Conservation (phyloP, 1,140 invertebrate species). For the Acyrthosiphon pisum region DNA sequence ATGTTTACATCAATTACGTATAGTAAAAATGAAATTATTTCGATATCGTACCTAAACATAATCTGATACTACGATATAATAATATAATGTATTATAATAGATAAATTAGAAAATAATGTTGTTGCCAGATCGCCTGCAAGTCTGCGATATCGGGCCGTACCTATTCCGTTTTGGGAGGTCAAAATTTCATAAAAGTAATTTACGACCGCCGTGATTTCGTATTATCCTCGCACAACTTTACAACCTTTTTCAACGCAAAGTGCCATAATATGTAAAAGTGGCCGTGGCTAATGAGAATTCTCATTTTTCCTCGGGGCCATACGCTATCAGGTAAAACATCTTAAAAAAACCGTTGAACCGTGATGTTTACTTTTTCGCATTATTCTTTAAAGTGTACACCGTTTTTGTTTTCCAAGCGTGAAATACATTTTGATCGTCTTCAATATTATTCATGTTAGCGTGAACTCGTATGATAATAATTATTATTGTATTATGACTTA, state of each 20-base stretch:
- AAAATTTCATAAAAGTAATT: conserved; percentile 30
- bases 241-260: conserved; percentile 21
- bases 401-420: neutral
- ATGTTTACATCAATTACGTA: neutral
- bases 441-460: neutral
- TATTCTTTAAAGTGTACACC: neutral
- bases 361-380: neutral
- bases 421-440: neutral
- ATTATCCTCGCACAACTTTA: neutral
- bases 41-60: neutral
- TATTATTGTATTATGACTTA: neutral
- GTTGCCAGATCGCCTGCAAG: neutral
- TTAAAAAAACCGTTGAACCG: neutral
- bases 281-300: conserved; percentile 13
- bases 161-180: neutral
- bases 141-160: neutral
- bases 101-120: neutral
- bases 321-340: neutral
- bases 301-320: conserved; percentile 14
- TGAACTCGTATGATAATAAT: neutral
- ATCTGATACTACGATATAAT: too few relatives aligned
- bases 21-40: neutral
- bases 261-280: conserved; percentile 36
- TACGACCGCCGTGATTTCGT: neutral
- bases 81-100: neutral